These are phyloP conservation scores for Anthopleura sola DNA, from an alignment of 64 coral and sea anemone genomes.

Conservation along the genomic window DNA sequence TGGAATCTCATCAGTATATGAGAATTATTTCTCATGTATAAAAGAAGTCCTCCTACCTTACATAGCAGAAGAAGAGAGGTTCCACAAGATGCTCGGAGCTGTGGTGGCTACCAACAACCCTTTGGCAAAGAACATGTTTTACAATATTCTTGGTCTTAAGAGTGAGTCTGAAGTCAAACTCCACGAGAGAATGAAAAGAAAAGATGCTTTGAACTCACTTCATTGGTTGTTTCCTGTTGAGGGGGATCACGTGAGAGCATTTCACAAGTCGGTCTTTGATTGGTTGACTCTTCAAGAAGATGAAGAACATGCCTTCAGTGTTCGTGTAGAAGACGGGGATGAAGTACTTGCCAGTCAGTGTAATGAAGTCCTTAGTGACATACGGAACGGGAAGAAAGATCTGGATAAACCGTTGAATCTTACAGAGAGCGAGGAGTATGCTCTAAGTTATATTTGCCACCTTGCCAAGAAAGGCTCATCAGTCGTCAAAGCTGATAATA, in stretches of 20 bases:
- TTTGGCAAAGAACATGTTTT: conserved; percentile 25
- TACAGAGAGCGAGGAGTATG: background rate
- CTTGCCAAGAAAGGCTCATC: background rate
- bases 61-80: background rate
- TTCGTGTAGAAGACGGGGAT: conserved; percentile 15
- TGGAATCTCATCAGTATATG: background rate
- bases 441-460: background rate
- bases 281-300: conserved; percentile 19
- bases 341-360: conserved; percentile 33
- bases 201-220: background rate
- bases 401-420: background rate
- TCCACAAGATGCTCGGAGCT: conserved; percentile 16
- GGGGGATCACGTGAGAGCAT: background rate
- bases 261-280: conserved; percentile 41
- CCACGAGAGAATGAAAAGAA: background rate
- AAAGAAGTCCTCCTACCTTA: background rate
- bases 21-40: background rate
- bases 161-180: background rate
- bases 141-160: background rate
- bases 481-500: background rate
- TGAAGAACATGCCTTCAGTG: background rate
- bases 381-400: background rate
- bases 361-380: background rate
- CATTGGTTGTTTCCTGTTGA: conserved; percentile 15
- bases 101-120: conserved; percentile 22